Percentiles rank a stretch among this genome's conserved stretches.
Conservation (phyloP, 1,140 invertebrate species). For the Pogonus chalceus region DNA sequence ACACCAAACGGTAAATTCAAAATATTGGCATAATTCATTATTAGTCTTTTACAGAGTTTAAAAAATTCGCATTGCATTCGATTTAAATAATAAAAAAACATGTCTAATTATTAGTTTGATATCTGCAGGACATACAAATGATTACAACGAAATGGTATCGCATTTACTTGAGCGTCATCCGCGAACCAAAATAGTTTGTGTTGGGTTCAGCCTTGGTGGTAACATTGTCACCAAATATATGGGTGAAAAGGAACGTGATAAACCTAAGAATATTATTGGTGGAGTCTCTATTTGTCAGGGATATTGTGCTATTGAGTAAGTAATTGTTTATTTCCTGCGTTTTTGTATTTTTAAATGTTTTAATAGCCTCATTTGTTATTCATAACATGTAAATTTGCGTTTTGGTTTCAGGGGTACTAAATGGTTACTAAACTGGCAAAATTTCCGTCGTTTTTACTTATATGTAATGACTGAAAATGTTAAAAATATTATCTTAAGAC, state of each 20-base stretch:
- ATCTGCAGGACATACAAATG: conserved; percentile 67
- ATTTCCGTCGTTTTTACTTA: conserved; percentile 79
- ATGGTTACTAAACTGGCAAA: conserved; percentile 73
- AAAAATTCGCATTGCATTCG: conserved; percentile 1
- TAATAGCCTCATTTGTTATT: neutral
- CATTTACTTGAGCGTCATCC: conserved; percentile 62
- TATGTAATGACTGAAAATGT: conserved; percentile 88
- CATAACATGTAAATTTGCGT: neutral
- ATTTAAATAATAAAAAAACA: conserved; percentile 8
- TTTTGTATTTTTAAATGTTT: neutral
- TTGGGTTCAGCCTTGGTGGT: conserved; percentile 85
- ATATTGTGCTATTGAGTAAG: conserved; percentile 79
- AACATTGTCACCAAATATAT: conserved; percentile 85
- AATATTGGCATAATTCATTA: too few relatives aligned
- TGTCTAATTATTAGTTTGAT: conserved; percentile 12
- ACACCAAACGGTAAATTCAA: too few relatives aligned
- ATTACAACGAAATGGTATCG: conserved; percentile 70
- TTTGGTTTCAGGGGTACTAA: conserved; percentile 54
- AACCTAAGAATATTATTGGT: conserved; percentile 63
- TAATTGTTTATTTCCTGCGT: conserved; percentile 18
- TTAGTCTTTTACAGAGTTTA: neutral
- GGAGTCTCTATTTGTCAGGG: conserved; percentile 87
- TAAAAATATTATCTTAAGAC: conserved; percentile 69
- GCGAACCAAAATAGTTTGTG: conserved; percentile 63
- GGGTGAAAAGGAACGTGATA: conserved; percentile 56